phyloP scores from a whole-genome alignment of 1,140 invertebrate species.

The Apis dorsata region DNA sequence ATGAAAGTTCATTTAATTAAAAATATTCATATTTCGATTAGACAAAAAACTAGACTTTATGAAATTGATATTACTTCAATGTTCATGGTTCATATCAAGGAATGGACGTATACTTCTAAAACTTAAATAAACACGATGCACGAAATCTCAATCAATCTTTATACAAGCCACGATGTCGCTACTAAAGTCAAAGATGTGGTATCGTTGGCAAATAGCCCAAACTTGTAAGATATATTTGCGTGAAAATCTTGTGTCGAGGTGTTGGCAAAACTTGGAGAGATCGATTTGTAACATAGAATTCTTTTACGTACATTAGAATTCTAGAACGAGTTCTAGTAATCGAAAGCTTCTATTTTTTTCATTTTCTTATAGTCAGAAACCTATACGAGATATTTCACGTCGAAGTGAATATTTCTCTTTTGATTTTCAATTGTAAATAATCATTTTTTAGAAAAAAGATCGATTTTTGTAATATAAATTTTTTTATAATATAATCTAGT shows the following conservation, averaged over 20 bases:
- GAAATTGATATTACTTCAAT: not conserved
- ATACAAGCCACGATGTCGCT: not conserved
- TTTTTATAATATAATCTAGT: too few species aligned
- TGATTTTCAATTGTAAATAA: too few species aligned
- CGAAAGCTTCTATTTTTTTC: too few species aligned
- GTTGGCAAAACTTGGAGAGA: too few species aligned
- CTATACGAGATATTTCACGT: too few species aligned
- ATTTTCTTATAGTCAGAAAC: too few species aligned
- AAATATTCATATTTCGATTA: not conserved
- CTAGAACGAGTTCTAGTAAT: too few species aligned
- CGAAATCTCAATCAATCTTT: conserved; percentile 14
- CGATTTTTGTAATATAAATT: too few species aligned
- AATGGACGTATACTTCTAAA: not conserved
- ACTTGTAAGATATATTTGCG: conserved; percentile 10
- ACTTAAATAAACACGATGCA: not conserved
- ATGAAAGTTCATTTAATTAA: not conserved
- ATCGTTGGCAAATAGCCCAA: not conserved
- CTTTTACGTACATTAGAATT: too few species aligned
- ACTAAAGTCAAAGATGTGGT: not conserved
- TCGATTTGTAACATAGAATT: too few species aligned
- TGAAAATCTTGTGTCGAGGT: not conserved
- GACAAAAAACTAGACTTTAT: not conserved
- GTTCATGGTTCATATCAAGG: not conserved
- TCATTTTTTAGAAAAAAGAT: too few species aligned
- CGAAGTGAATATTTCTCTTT: too few species aligned